Evolutionary conservation across 2,888 invertebrate species (phyloP), one percentile per base, ranked within the genome.

Genomic region (Belgica antarctica): DNA sequence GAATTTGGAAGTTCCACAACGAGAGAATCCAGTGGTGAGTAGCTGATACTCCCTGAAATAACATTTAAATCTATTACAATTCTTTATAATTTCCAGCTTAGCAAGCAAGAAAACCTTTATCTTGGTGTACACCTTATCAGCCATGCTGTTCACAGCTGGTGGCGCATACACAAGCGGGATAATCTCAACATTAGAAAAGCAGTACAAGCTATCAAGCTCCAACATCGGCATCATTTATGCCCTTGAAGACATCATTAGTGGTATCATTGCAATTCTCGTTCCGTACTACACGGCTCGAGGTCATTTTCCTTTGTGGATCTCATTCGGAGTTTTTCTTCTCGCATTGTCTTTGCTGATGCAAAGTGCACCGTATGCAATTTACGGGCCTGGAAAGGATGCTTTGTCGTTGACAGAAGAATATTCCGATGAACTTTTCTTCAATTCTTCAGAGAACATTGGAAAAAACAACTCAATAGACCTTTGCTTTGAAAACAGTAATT

Each of bases 361-460:
- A 5, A 22, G 84, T 73, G 76, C 85, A 24, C 86, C 86, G 4
- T 86, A 86, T 75, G 81, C 85, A 73, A 76, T 86, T n/a, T 86
- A 85, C 74, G 85, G 86, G 0, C 82, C 85, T 5, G 85, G 85
- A 12, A 80, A 82, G 70, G 84, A 85, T 73, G 84, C 85, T 1
- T 76, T 85, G 8, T 75, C 79, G n/a, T 76, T 85, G 52, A 85
- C 85, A 1, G 76, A 79, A 69, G 85, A 85, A 75, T 82, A 82
- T 72, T 81, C 81, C 7, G 76, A 5, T 12, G 27, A 7, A 61
- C 22, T 70, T 1, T 2, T 34, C 34, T 8, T 1, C 22, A 61
- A 61, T 19, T n/a, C n/a, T n/a, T n/a, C n/a, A n/a, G n/a, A n/a
- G n/a, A n/a, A n/a, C n/a, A n/a, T n/a, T n/a, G n/a, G n/a, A n/a